Conservation (phyloP, 2,888 invertebrate species). For the Mythimna albipuncta region DNA sequence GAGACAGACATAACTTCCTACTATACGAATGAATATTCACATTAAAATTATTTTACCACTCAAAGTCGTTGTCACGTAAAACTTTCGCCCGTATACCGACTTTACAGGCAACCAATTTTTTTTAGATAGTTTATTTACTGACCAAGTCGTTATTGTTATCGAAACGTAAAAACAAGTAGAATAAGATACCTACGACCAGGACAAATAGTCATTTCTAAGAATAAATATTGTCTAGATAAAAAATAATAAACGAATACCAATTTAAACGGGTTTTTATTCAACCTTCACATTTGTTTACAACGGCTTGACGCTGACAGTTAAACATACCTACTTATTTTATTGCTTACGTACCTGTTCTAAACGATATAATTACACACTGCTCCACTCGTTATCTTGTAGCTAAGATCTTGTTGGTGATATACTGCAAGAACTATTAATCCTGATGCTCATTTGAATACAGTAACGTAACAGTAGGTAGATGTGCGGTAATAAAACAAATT, state of each 20-base stretch:
- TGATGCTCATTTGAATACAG: slow-evolving; percentile 11
- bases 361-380: slow-evolving; percentile 31
- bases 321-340: slow-evolving; percentile 31
- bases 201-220: slow-evolving; percentile 53
- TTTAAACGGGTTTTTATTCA: slow-evolving; percentile 54
- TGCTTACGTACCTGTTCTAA: slow-evolving; percentile 4
- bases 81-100: too few relatives aligned
- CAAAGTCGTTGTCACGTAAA: too few relatives aligned
- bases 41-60: too few relatives aligned
- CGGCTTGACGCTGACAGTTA: slow-evolving; percentile 29
- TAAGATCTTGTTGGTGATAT: slow-evolving; percentile 22
- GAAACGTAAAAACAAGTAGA: slow-evolving; percentile 1
- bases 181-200: slow-evolving; percentile 7
- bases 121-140: background rate
- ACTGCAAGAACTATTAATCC: slow-evolving; percentile 2
- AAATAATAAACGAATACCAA: slow-evolving; percentile 55
- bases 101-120: too few relatives aligned
- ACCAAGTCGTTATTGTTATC: slow-evolving; percentile 5
- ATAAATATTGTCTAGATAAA: slow-evolving; percentile 51
- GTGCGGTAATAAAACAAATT: too few relatives aligned
- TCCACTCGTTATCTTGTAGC: slow-evolving; percentile 19
- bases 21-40: too few relatives aligned
- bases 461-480: background rate
- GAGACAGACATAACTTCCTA: too few relatives aligned
- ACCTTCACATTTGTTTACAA: slow-evolving; percentile 47